Conservation (phyloP, 2,113 vertebrate species). For the Eptesicus fuscus region DNA sequence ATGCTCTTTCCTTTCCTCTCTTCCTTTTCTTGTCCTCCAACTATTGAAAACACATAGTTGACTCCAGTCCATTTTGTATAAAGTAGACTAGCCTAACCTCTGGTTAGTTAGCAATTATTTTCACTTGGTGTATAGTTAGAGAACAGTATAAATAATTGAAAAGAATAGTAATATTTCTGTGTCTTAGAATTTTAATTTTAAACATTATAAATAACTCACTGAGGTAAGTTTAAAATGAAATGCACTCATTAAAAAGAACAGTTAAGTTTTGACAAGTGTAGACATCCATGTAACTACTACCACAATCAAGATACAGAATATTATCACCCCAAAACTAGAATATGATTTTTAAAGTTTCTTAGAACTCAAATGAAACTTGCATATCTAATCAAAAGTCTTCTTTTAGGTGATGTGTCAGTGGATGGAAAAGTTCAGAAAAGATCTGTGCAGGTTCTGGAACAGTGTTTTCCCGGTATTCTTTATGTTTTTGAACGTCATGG, state of each 20-base stretch:
- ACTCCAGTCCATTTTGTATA: background rate
- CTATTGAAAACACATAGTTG: background rate
- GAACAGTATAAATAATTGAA: background rate
- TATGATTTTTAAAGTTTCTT: background rate
- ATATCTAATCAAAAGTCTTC: background rate
- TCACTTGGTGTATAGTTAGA: background rate
- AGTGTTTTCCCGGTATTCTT: slow-evolving; percentile 90
- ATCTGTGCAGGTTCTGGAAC: slow-evolving; percentile 87
- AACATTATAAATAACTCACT: background rate
- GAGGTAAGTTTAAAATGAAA: background rate
- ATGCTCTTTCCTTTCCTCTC: background rate
- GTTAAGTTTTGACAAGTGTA: background rate
- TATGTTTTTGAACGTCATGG: slow-evolving; percentile 89
- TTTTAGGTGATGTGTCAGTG: slow-evolving; percentile 92
- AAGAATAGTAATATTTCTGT: background rate
- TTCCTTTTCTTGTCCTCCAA: background rate
- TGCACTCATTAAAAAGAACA: background rate
- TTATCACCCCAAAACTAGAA: background rate
- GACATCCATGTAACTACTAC: background rate
- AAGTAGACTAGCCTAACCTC: background rate
- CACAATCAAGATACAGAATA: background rate
- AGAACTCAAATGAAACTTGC: background rate
- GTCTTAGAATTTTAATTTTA: background rate
- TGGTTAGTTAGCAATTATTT: background rate
- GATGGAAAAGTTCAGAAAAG: slow-evolving; percentile 88